Evolutionary conservation across 2,113 vertebrate species (phyloP).

Genomic region (Dryoscopus gambensis): DNA sequence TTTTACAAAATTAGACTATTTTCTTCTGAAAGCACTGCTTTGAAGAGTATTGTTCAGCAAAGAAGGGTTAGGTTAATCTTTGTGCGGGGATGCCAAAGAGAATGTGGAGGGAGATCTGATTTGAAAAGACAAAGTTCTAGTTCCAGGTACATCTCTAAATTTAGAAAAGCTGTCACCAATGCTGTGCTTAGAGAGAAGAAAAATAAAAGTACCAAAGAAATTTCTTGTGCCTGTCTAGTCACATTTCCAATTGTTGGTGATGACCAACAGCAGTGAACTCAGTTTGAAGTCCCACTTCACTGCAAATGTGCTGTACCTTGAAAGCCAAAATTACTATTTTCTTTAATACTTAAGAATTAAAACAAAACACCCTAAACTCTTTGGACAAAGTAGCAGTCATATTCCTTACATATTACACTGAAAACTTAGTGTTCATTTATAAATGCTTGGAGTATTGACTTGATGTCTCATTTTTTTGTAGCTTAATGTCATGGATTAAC

Average conservation of each 20-base stretch:
- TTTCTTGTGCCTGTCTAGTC: background rate
- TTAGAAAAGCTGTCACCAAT: background rate
- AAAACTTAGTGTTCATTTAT: background rate
- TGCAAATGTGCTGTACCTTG: background rate
- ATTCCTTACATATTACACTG: background rate
- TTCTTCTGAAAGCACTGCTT: background rate
- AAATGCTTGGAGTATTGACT: background rate
- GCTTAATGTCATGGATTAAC: background rate
- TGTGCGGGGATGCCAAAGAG: background rate
- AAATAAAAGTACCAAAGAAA: background rate
- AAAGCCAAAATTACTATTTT: background rate
- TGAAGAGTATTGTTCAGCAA: background rate
- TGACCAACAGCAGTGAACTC: background rate
- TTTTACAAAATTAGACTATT: background rate
- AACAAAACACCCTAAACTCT: background rate
- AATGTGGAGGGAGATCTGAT: background rate
- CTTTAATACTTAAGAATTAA: background rate
- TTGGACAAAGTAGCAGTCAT: background rate
- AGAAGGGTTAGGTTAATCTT: background rate
- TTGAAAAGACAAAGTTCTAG: constrained; percentile 5
- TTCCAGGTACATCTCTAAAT: background rate
- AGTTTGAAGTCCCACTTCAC: background rate
- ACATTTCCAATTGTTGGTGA: background rate
- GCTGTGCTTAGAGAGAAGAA: background rate
- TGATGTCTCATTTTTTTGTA: background rate